These are phyloP conservation scores for Linurgus olivaceus DNA, from an alignment of 2,797 vertebrate genomes.

Conservation along the genomic window DNA sequence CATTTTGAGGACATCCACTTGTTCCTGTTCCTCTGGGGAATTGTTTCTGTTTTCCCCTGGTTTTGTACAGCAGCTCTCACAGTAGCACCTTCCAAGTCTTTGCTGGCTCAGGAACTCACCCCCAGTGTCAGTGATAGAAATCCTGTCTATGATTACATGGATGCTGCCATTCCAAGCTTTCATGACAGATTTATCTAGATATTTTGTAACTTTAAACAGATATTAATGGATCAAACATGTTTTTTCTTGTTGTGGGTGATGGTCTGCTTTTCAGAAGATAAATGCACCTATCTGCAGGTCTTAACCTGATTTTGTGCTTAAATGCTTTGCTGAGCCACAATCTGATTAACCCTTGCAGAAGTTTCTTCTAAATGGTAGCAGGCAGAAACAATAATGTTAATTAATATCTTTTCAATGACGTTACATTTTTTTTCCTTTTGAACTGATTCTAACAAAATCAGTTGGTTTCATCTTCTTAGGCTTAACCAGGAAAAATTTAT, in stretches of 20 bases:
- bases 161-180: not conserved
- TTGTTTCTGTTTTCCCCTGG: not conserved
- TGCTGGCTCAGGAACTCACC: not conserved
- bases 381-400: not conserved
- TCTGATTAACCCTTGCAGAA: not conserved
- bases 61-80: not conserved
- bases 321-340: not conserved
- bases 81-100: not conserved
- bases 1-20: not conserved
- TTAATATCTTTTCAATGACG: not conserved
- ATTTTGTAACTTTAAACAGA: not conserved
- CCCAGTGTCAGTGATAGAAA: not conserved
- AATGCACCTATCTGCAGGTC: not conserved
- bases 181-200: not conserved
- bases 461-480: not conserved
- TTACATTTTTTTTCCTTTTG: not conserved
- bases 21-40: not conserved
- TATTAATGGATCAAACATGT: not conserved
- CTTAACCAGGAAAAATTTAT: not conserved
- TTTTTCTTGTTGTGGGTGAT: not conserved
- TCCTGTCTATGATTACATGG: not conserved
- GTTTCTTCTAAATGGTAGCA: not conserved
- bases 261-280: not conserved
- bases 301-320: not conserved
- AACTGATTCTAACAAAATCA: not conserved